Percentiles rank a stretch among this genome's conserved stretches.
Conservation (phyloP, 64 coral and sea anemone species). For the Astreopora myriophthalma region DNA sequence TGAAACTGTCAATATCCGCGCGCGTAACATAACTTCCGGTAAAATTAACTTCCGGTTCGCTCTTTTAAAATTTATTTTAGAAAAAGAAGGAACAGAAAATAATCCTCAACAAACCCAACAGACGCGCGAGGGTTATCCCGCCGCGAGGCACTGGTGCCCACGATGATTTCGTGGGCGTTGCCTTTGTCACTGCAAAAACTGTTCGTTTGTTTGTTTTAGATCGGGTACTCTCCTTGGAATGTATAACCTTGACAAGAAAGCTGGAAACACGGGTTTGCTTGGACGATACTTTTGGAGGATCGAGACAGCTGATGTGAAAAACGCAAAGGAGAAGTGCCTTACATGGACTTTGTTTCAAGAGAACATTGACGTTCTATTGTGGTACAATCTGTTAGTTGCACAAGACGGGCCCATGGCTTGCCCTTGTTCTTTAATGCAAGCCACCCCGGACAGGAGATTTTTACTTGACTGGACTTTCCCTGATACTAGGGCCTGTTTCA, state of each 20-base stretch:
- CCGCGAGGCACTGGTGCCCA: no score
- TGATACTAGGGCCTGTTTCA: background rate
- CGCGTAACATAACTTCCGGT: no score
- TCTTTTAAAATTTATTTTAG: no score
- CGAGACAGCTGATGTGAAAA: background rate
- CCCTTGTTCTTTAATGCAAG: constrained; percentile 13
- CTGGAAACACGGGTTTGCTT: background rate
- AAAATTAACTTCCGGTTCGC: no score
- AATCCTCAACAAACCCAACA: no score
- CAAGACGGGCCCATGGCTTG: constrained; percentile 6
- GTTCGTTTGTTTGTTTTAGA: background rate
- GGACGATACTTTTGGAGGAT: constrained; percentile 33
- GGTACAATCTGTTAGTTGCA: background rate
- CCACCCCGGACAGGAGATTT: background rate
- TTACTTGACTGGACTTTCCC: no score
- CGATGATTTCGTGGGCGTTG: no score
- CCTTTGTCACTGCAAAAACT: no score
- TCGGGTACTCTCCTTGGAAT: background rate
- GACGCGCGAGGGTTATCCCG: no score
- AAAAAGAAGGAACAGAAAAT: no score
- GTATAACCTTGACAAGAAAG: background rate
- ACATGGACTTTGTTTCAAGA: background rate
- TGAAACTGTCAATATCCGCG: no score
- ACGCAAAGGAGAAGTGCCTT: constrained; percentile 3
- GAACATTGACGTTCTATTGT: background rate